Evolutionary conservation across 2,888 invertebrate species (phyloP).

Genomic region (Maniola hyperantus): DNA sequence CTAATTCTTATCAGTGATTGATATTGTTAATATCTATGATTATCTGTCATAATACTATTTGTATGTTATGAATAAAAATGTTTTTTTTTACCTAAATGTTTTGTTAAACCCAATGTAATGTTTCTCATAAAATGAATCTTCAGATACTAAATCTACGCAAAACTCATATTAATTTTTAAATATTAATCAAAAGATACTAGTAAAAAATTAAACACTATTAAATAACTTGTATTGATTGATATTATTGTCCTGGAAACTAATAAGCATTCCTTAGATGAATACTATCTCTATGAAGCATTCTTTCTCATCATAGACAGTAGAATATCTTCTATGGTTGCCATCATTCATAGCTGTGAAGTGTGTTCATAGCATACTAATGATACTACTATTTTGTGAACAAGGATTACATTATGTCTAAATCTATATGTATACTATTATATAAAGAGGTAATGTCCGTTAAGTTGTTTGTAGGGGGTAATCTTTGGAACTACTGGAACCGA

Average conservation of each 20-base stretch:
- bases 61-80: conserved; percentile 48
- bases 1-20: conserved; percentile 89
- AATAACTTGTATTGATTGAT: not conserved
- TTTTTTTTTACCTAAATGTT: conserved; percentile 73
- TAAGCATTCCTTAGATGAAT: too few species aligned
- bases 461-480: too few species aligned
- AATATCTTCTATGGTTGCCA: too few species aligned
- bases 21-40: conserved; percentile 22
- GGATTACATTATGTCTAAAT: too few species aligned
- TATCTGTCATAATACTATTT: conserved; percentile 6
- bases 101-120: conserved; percentile 85
- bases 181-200: not conserved
- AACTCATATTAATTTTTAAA: conserved; percentile 77
- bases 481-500: too few species aligned
- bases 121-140: conserved; percentile 90
- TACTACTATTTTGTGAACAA: not conserved
- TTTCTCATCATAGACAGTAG: too few species aligned
- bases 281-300: too few species aligned
- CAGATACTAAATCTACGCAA: conserved; percentile 87
- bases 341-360: too few species aligned
- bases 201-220: too few species aligned
- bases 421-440: too few species aligned
- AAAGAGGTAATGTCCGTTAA: too few species aligned
- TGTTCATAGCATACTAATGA: too few species aligned
- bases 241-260: conserved; percentile 15